Percentiles rank a stretch among this genome's conserved stretches.
These are phyloP conservation scores for Eledona agricola DNA, from an alignment of 2,888 invertebrate species.

Conservation along the genomic window DNA sequence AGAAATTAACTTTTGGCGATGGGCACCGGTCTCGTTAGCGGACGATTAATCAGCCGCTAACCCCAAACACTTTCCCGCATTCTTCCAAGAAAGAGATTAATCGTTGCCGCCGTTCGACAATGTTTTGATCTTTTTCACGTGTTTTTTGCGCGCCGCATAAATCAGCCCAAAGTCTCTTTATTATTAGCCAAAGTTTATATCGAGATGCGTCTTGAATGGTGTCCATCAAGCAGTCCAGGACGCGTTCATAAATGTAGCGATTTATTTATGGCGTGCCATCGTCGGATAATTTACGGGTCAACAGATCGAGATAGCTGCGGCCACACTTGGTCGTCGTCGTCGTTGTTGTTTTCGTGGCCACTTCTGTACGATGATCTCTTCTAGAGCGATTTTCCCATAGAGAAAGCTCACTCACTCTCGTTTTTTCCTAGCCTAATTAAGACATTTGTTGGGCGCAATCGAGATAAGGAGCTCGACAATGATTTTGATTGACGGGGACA, in stretches of 20 bases:
- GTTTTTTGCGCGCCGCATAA: constrained; percentile 16
- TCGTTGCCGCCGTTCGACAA: constrained; percentile 1
- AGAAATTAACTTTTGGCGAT: too few species aligned
- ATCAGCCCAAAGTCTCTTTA: constrained; percentile 17
- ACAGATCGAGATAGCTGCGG: constrained; percentile 56
- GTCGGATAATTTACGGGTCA: constrained; percentile 63
- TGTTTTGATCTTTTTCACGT: constrained; percentile 8
- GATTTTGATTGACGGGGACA: constrained; percentile 3
- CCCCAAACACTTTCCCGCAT: constrained; percentile 10
- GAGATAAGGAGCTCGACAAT: constrained; percentile 2
- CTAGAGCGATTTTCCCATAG: constrained; percentile 16
- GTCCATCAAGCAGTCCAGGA: constrained; percentile 54
- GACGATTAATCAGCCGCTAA: constrained; percentile 11
- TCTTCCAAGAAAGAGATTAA: constrained; percentile 11
- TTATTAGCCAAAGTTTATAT: constrained; percentile 27
- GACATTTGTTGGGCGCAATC: constrained; percentile 1
- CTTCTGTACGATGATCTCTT: constrained; percentile 38
- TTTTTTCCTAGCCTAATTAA: constrained; percentile 7
- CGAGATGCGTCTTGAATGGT: constrained; percentile 50
- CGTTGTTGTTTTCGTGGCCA: constrained; percentile 34
- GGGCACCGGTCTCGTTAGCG: too few species aligned
- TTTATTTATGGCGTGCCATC: constrained; percentile 63
- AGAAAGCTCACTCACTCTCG: neutral
- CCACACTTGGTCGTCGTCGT: constrained; percentile 49
- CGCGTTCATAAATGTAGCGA: constrained; percentile 61